Evolutionary conservation across 2,113 vertebrate species (phyloP), one percentile per base, ranked within the genome.

Genomic region (Anguilla rostrata): DNA sequence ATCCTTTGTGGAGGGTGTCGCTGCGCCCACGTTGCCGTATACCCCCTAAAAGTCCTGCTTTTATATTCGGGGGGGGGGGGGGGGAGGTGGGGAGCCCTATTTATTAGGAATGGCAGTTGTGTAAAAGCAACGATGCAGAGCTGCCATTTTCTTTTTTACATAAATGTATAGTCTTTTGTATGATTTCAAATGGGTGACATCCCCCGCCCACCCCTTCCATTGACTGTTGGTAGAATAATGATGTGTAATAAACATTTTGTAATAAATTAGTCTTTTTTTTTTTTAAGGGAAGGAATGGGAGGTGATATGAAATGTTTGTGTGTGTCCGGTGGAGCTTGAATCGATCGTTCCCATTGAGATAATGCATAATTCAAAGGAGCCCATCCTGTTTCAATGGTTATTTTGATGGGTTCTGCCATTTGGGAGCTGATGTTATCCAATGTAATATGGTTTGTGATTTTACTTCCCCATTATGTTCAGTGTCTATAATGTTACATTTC

Each of bases 141-240:
- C 39, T 80, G 78, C 78, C 78, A 80, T 40, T 80, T 80, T 80
- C 40, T 75, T 75, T 75, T 75, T 34, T 75, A 75, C n/a, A 75
- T 75, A 66, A 66, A 75, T 75, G 71, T 75, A n/a, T 75, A 75
- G 71, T 49, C 43, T 82, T 82, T 82, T 49, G 20, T 82, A 82
- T 57, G 20, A 57, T 57, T 83, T 34, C n/a, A 15, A 56, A 80
- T 22, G 40, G 3, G 46, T 82, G 41, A 6, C 5, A 57, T 46
- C n/a, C 43, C 49, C n/a, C 43, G 8, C 41, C 46, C 43, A 46
- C 41, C 46, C 46, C 34, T 83, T 29, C 53, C 82, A 26, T 83
- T 57, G 26, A 39, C 82, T 60, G 34, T 29, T 46, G 53, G 29
- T 29, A 29, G 71, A 60, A 46, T 83, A 53, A 53, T 53, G n/a